phyloP scores from a whole-genome alignment of 2,888 invertebrate genomes.

The Prosapia bicincta region DNA sequence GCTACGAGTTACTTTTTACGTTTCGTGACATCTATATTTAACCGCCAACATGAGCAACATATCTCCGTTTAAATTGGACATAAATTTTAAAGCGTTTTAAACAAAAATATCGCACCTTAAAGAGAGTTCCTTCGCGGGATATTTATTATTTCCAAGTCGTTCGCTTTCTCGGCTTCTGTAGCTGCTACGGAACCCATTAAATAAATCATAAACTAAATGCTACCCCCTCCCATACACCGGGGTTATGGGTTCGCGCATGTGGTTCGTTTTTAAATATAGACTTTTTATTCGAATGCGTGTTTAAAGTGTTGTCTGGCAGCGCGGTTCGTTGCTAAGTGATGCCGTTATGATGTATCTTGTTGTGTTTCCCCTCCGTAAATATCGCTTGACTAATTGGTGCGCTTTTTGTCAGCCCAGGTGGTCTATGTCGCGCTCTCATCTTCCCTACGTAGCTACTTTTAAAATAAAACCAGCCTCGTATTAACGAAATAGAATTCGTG shows the following conservation, averaged over 20 bases:
- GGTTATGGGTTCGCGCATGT: background rate
- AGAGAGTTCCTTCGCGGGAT: background rate
- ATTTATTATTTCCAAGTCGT: background rate
- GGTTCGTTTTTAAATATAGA: background rate
- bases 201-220: background rate
- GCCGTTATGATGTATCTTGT: background rate
- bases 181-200: background rate
- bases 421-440: background rate
- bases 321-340: background rate
- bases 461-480: background rate
- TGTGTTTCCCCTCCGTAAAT: background rate
- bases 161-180: background rate
- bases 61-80: background rate
- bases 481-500: background rate
- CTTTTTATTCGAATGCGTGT: background rate
- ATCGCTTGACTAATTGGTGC: background rate
- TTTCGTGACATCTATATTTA: background rate
- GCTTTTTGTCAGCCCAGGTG: background rate
- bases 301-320: background rate
- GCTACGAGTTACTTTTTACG: background rate
- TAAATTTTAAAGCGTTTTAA: background rate
- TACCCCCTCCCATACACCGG: background rate
- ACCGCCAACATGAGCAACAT: background rate
- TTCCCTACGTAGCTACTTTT: background rate
- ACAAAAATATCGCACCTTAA: background rate